A percentile compares a stretch with the other conserved stretches of the same genome.
Evolutionary conservation across 2,888 invertebrate species (phyloP).

Genomic region (Heliconius ethilla): DNA sequence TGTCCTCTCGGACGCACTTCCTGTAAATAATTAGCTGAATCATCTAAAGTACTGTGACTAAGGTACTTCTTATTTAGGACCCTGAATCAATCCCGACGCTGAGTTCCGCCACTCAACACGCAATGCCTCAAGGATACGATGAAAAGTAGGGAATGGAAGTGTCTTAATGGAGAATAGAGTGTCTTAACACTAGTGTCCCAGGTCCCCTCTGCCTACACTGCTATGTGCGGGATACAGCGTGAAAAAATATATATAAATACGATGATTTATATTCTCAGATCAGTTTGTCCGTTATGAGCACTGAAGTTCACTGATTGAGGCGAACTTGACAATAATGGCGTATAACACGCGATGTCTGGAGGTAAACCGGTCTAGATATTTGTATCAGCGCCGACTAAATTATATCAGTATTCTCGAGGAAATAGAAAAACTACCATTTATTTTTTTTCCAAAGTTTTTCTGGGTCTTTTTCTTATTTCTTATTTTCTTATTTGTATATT

Average conservation of each 20-base stretch:
- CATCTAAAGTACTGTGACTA: background rate
- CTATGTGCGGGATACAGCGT: too few relatives aligned
- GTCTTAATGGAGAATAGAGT: too few relatives aligned
- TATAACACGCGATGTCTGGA: slow-evolving; percentile 32
- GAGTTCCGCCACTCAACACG: too few relatives aligned
- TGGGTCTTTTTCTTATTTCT: background rate
- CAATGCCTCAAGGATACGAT: too few relatives aligned
- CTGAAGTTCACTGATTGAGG: slow-evolving; percentile 25
- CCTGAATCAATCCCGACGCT: too few relatives aligned
- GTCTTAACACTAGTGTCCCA: too few relatives aligned
- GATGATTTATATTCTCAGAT: too few relatives aligned
- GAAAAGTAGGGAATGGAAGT: too few relatives aligned
- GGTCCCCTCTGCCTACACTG: too few relatives aligned
- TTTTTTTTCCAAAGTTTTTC: too few relatives aligned
- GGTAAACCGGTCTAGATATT: slow-evolving; percentile 31
- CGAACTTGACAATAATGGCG: slow-evolving; percentile 38
- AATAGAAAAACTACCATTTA: background rate
- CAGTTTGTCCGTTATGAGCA: background rate
- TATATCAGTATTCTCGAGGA: background rate
- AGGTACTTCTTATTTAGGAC: background rate
- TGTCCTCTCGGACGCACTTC: slow-evolving; percentile 6
- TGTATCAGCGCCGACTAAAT: background rate
- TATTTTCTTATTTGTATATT: background rate
- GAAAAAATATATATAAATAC: too few relatives aligned
- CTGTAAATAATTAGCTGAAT: slow-evolving; percentile 11